Percentiles rank a stretch among this genome's conserved stretches.
Conservation (phyloP, 2,113 vertebrate genomes). For the Xiphias gladius region DNA sequence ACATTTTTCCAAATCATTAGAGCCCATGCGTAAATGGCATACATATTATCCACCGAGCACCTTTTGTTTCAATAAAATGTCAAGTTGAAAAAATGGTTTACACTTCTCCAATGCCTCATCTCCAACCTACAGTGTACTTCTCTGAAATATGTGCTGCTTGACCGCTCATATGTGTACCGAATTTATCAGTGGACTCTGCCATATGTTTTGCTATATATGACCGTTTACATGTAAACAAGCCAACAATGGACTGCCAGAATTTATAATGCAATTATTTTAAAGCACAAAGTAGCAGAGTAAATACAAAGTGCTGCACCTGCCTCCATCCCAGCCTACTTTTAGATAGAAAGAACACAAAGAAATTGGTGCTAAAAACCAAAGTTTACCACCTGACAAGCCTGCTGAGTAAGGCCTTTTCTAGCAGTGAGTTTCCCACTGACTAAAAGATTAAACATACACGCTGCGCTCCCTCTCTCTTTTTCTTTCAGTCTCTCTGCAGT, state of each 20-base stretch:
- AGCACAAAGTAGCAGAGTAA: neutral
- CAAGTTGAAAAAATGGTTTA: constrained; percentile 44
- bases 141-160: neutral
- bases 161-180: neutral
- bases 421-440: constrained; percentile 28
- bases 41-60: constrained; percentile 35
- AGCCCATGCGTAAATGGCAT: constrained; percentile 12
- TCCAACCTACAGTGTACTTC: neutral
- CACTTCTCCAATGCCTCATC: constrained; percentile 1
- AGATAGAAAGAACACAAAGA: neutral
- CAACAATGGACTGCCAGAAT: neutral
- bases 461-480: constrained; percentile 20
- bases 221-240: neutral
- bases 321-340: neutral
- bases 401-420: constrained; percentile 58
- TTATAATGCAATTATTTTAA: neutral
- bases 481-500: constrained; percentile 43
- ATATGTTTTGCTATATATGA: neutral
- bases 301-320: neutral
- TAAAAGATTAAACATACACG: constrained; percentile 60
- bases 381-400: constrained; percentile 18
- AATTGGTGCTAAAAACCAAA: constrained; percentile 36
- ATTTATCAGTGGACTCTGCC: neutral
- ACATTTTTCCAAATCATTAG: constrained; percentile 54
- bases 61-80: constrained; percentile 50